Evolutionary conservation across 2,888 invertebrate genomes (phyloP), one percentile per base, ranked within the genome.

Genomic region (Agrilus biguttatus): DNA sequence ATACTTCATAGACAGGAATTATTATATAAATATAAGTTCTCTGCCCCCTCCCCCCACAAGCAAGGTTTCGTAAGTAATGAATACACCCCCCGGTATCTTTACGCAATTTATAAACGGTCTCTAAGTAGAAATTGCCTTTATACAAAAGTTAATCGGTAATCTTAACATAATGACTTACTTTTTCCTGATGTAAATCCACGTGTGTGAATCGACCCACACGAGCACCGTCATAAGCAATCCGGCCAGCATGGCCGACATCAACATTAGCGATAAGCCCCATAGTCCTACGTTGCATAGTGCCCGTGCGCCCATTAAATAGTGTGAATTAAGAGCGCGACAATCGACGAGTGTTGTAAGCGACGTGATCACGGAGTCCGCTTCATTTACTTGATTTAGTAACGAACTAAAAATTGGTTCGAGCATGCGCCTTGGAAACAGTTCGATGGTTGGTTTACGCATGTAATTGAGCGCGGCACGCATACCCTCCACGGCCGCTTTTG

Each of bases 131-230:
- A n/a, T n/a, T n/a, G n/a, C n/a, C n/a, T n/a, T n/a, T n/a, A n/a
- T n/a, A n/a, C n/a, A n/a, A n/a, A n/a, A n/a, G n/a, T n/a, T n/a
- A n/a, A 17, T 17, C 17, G 17, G 2, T 17, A 34, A 13, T 13
- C 35, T 34, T 8, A n/a, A 34, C 2, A n/a, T 34, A 45, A 40
- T 21, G 44, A 52, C 66, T 74, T 69, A 80, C 91, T 84, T 82
- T 68, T 88, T 90, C 58, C 90, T 80, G 52, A 93, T 91, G 61
- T 93, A 91, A 62, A 93, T 92, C 93, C 95, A 95, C 8, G 93
- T 91, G 59, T 93, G 92, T 5, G 92, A 93, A 62, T 93, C 91
- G 42, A 95, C 83, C 75, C 93, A 87, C 40, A 93, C 92, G 54
- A 93, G 80, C 28, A 91, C 79, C 0, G 93, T 92, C 64, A 95